Base-by-base conservation (phyloP, 1,140 invertebrate species). In the Eueides isabella region DNA sequence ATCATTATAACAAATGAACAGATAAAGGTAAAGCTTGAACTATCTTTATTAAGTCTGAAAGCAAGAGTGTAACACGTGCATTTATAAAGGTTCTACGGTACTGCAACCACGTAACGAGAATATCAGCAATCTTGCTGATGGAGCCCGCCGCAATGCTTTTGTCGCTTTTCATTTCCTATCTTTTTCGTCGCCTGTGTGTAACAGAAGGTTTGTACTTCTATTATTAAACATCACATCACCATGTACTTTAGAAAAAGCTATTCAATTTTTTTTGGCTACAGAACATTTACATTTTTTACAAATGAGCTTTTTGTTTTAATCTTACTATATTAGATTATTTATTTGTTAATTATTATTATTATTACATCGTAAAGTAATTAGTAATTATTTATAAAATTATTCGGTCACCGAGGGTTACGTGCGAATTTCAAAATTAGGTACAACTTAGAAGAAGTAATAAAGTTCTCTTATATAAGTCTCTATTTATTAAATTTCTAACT, bases 111-210 rank as follows among this genome's bases (percentile, higher is more conserved):
- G 65, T 77, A 73, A 72, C 81, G 75, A 83, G 80, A 72, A 76
- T 82, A 80, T 80, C 85, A 71, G 64, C 77, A 87, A 85, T 88
- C 82, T 84, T 71, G 69, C 76, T 86, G 72, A 74, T 74, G 72
- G 72, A 74, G 55, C 72, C 66, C 31, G 61, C 28, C 66, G 26
- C 66, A 61, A 67, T 29, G 33, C 48, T 67, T 72, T 72, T 78
- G 77, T 75, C 65, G 33, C 61, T 62, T 70, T 70, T 41, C 30
- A 63, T 70, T 70, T 63, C 16, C 61, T 61, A 70, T 23, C 33
- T 69, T 35, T 69, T 31, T 63, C 19, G 61, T 41, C 19, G 19
- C 48, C 19, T 23, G 48, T 55, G 48, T 55, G 19, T 23, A 55
- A 55, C 48, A 26, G 9, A 26, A 55, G 48, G 48, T 26, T 23